A percentile compares a stretch with the other conserved stretches of the same genome.
Conservation (phyloP, 2,888 invertebrate genomes). For the Epinotia nisella region DNA sequence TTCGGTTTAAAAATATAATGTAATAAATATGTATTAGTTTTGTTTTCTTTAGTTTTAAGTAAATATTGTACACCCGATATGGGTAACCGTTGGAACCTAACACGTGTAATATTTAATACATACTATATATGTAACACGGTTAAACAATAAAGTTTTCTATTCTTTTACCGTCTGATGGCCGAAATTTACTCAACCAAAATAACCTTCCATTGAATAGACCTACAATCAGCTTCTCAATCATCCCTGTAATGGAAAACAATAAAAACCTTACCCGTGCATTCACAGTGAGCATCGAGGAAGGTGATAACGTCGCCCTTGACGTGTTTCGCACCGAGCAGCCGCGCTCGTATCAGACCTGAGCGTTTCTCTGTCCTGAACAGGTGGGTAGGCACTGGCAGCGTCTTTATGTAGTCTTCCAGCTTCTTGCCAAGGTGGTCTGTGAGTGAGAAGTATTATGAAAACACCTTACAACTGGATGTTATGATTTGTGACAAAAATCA, state of each 20-base stretch:
- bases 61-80: no score
- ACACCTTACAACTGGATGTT: not conserved
- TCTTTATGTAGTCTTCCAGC: conserved; percentile 94
- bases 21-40: no score
- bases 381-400: conserved; percentile 93
- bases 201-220: no score
- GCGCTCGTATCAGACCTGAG: conserved; percentile 97
- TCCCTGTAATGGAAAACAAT: not conserved
- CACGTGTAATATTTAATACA: no score
- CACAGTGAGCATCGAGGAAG: conserved; percentile 99
- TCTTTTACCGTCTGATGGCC: no score
- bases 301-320: conserved; percentile 97
- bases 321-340: conserved; percentile 96
- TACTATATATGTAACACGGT: no score
- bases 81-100: no score
- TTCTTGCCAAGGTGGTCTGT: conserved; percentile 94
- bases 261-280: conserved; percentile 87
- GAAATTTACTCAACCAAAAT: no score
- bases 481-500: not conserved
- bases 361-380: conserved; percentile 96
- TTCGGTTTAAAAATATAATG: no score
- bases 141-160: no score
- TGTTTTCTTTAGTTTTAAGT: no score
- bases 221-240: no score
- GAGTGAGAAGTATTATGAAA: conserved; percentile 48